Conservation (phyloP, 1,140 invertebrate species). For the Caenorhabditis briggsae region DNA sequence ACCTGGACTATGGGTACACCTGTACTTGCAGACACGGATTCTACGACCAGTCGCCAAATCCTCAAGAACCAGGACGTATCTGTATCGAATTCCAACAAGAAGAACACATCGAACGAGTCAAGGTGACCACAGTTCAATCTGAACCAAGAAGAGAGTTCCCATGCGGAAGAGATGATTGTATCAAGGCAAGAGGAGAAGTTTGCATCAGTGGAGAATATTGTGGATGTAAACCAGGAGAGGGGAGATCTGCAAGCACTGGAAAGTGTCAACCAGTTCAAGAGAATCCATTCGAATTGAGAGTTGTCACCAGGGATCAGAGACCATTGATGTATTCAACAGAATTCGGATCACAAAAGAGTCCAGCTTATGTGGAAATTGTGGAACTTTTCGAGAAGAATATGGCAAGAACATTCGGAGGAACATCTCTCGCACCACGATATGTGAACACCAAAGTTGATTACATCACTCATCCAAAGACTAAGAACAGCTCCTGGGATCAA, state of each 20-base stretch:
- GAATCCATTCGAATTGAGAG: slow-evolving; percentile 71
- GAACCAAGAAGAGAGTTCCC: slow-evolving; percentile 68
- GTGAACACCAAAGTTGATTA: slow-evolving; percentile 75
- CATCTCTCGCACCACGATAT: slow-evolving; percentile 75
- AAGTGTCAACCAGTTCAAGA: slow-evolving; percentile 72
- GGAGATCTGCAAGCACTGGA: slow-evolving; percentile 65
- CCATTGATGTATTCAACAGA: slow-evolving; percentile 77
- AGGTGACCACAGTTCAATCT: neutral
- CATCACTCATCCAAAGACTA: slow-evolving; percentile 77
- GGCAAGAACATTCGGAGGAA: slow-evolving; percentile 73
- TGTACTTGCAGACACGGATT: slow-evolving; percentile 71
- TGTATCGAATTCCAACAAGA: slow-evolving; percentile 69
- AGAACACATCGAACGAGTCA: slow-evolving; percentile 31
- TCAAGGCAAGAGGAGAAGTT: slow-evolving; percentile 70
- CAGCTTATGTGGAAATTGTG: slow-evolving; percentile 74
- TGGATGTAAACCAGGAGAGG: slow-evolving; percentile 73
- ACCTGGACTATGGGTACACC: slow-evolving; percentile 67
- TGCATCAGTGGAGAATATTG: slow-evolving; percentile 73
- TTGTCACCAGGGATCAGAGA: slow-evolving; percentile 68
- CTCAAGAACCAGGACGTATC: slow-evolving; percentile 71
- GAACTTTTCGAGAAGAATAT: slow-evolving; percentile 74
- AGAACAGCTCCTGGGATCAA: slow-evolving; percentile 76
- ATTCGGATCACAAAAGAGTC: slow-evolving; percentile 70
- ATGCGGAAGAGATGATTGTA: slow-evolving; percentile 71
- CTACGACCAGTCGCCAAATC: slow-evolving; percentile 73